A percentile compares a stretch with the other conserved stretches of the same genome.
Evolutionary conservation across 2,113 vertebrate genomes (phyloP).

Genomic region (Lagopus leucura): DNA sequence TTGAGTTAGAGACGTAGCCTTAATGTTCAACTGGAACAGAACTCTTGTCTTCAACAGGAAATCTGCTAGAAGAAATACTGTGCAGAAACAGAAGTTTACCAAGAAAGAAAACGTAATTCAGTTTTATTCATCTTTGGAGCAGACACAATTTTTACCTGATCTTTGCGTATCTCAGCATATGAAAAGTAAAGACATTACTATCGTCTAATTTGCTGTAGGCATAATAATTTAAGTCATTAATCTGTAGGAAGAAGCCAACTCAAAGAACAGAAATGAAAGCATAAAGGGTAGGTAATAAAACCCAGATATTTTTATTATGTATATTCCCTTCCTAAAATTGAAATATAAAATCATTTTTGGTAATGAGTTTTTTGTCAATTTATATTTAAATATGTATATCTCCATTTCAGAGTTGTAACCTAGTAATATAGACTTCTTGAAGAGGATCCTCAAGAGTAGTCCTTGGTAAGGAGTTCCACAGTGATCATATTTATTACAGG

Average conservation of each 20-base stretch:
- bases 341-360: background rate
- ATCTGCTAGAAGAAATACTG: background rate
- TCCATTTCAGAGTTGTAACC: background rate
- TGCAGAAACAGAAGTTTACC: background rate
- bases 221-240: background rate
- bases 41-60: background rate
- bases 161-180: background rate
- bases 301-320: background rate
- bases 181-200: background rate
- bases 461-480: background rate
- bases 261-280: background rate
- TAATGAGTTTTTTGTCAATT: background rate
- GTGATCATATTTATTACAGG: background rate
- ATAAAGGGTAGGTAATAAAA: background rate
- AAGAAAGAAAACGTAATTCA: background rate
- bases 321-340: background rate
- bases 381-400: background rate
- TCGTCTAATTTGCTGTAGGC: background rate
- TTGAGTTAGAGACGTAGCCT: background rate
- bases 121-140: background rate
- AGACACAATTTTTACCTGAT: background rate
- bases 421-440: background rate
- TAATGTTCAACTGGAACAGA: background rate
- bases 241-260: background rate
- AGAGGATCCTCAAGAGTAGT: background rate